phyloP scores from a whole-genome alignment of 2,113 vertebrate species.

The Ctenodactylus gundi region DNA sequence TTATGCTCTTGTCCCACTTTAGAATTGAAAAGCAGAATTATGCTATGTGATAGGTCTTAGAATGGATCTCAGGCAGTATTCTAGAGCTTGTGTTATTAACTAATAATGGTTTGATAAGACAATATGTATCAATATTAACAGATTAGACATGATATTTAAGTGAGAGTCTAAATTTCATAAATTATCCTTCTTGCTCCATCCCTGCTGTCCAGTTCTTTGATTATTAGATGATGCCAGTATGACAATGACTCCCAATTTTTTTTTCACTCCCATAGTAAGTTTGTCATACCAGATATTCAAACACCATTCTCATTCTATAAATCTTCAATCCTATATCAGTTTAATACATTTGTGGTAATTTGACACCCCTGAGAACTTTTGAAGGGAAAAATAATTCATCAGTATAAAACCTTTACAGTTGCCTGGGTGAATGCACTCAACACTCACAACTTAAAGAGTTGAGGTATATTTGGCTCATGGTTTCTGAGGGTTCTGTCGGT shows the following conservation, averaged over 20 bases:
- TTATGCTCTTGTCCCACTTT: neutral
- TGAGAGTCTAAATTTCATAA: neutral
- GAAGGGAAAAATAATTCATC: neutral
- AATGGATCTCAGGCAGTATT: neutral
- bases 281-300: neutral
- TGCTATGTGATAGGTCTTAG: neutral
- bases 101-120: neutral
- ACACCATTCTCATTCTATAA: neutral
- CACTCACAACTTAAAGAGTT: neutral
- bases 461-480: neutral
- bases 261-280: neutral
- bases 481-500: neutral
- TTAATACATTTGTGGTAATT: neutral
- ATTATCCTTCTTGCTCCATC: neutral
- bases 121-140: neutral
- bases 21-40: neutral
- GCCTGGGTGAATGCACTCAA: neutral
- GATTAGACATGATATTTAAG: neutral
- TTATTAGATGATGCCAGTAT: neutral
- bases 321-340: neutral
- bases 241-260: neutral
- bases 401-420: neutral
- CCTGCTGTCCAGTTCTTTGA: neutral
- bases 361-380: neutral
- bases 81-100: neutral